Conservation (phyloP, 2,797 vertebrate genomes). For the Myiotriccus ornatus region DNA sequence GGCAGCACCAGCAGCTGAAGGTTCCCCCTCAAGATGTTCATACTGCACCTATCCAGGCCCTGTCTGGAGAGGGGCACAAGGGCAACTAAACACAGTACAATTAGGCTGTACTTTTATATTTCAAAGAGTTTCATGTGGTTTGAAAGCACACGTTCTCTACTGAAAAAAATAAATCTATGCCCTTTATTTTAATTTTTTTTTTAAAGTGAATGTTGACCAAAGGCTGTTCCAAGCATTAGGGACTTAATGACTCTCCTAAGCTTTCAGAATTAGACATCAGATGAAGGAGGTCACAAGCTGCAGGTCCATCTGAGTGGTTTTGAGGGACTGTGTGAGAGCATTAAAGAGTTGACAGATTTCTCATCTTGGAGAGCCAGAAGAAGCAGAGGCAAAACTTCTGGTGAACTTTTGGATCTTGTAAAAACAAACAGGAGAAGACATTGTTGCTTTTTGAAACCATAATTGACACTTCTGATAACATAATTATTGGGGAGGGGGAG, state of each 20-base stretch:
- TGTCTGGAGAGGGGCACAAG: background rate
- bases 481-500: background rate
- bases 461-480: background rate
- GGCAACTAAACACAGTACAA: background rate
- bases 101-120: background rate
- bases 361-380: background rate
- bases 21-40: rapidly evolving
- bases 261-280: background rate
- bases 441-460: background rate
- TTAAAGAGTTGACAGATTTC: background rate
- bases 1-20: background rate
- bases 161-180: too few species aligned
- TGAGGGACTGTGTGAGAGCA: background rate
- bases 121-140: background rate
- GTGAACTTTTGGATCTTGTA: background rate
- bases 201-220: too few species aligned
- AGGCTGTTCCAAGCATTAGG: background rate
- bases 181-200: too few species aligned
- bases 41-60: background rate
- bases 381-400: background rate
- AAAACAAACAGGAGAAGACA: background rate
- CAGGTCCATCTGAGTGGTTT: background rate
- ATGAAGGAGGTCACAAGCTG: background rate
- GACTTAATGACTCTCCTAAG: background rate
- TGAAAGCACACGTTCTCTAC: background rate